phyloP scores from a whole-genome alignment of 2,888 invertebrate species.

The Bruchidius siliquastri region DNA sequence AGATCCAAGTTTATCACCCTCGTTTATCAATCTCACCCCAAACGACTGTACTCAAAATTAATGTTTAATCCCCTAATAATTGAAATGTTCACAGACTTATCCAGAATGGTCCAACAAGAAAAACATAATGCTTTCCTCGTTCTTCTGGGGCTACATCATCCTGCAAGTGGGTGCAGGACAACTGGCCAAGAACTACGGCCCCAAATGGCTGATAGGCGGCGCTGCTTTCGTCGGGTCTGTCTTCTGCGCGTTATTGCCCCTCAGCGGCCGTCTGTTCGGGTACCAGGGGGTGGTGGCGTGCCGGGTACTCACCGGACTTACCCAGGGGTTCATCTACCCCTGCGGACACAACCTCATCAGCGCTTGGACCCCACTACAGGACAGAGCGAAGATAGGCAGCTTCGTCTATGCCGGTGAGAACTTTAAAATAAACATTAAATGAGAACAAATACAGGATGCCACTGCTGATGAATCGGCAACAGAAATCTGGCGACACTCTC shows the following conservation, averaged over 20 bases:
- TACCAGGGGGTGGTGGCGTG: constrained; percentile 25
- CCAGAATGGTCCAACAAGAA: constrained; percentile 21
- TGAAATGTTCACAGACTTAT: constrained; percentile 15
- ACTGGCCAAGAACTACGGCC: constrained; percentile 69
- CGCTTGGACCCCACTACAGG: constrained; percentile 70
- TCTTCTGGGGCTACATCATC: constrained; percentile 75
- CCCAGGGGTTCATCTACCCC: constrained; percentile 68
- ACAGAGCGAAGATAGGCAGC: constrained; percentile 64
- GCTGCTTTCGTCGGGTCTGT: constrained; percentile 56
- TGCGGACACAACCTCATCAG: constrained; percentile 65
- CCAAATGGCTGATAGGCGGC: constrained; percentile 59
- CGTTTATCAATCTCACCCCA: too few relatives aligned
- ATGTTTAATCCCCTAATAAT: too few relatives aligned
- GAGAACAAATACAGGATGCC: too few relatives aligned
- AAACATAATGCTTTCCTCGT: constrained; percentile 62
- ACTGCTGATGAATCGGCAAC: too few relatives aligned
- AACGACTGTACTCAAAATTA: too few relatives aligned
- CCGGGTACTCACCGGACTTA: constrained; percentile 29
- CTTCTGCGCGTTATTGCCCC: constrained; percentile 57
- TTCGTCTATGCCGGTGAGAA: constrained; percentile 57
- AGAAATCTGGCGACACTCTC: too few relatives aligned
- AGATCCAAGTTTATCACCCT: too few relatives aligned
- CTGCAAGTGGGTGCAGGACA: constrained; percentile 69
- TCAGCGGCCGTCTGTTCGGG: constrained; percentile 18
- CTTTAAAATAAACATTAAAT: too few relatives aligned